Evolutionary conservation across 2,113 vertebrate genomes (phyloP).

Genomic region (Reinhardtius hippoglossoides): DNA sequence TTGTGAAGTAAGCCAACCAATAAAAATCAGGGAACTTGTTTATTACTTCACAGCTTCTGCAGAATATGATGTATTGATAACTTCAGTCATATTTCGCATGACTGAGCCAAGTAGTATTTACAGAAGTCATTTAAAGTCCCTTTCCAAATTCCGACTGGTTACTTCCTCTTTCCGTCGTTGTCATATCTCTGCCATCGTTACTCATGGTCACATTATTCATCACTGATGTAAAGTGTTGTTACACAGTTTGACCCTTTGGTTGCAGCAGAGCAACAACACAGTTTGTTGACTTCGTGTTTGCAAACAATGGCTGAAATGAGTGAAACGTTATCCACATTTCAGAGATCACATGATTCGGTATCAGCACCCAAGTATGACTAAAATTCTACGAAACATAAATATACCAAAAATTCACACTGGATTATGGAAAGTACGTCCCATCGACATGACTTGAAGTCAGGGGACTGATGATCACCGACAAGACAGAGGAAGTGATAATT

Average conservation of each 20-base stretch:
- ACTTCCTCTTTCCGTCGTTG: neutral
- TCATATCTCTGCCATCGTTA: neutral
- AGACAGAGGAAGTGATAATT: conserved; percentile 8
- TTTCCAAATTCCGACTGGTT: neutral
- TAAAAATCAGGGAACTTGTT: no score
- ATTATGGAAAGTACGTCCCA: conserved; percentile 15
- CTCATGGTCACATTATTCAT: neutral
- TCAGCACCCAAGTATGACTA: conserved; percentile 18
- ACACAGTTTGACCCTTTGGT: no score
- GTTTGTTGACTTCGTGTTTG: neutral
- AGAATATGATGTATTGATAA: no score
- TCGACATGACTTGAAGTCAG: conserved; percentile 18
- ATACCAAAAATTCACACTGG: neutral
- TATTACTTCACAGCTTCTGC: no score
- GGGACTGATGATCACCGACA: neutral
- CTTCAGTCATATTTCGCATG: no score
- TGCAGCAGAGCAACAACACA: neutral
- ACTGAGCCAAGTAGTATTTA: neutral
- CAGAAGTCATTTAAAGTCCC: neutral
- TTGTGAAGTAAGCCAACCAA: no score
- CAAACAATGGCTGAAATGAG: neutral
- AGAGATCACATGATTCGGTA: conserved; percentile 19
- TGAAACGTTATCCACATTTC: neutral
- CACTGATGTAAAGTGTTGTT: neutral
- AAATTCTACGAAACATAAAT: neutral